Percentiles rank a stretch among this genome's conserved stretches.
These are phyloP conservation scores for Syngnathus typhle DNA, from an alignment of 2,113 vertebrate genomes.

Conservation along the genomic window DNA sequence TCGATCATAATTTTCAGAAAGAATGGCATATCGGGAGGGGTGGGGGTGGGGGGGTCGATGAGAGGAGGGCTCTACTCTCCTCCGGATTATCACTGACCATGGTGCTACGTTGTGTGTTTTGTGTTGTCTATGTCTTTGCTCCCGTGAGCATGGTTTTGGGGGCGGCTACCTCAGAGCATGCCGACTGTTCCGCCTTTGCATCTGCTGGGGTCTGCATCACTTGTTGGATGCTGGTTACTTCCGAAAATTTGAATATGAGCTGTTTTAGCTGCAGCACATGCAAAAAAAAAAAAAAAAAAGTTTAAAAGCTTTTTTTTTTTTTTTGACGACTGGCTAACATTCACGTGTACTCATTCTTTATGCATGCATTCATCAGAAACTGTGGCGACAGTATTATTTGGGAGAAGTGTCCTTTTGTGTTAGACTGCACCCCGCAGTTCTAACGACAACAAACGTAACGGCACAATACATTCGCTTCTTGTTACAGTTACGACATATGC, in stretches of 20 bases:
- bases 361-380: background rate
- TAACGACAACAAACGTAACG: background rate
- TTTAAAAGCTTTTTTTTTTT: background rate
- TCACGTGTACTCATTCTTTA: background rate
- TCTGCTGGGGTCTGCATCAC: background rate
- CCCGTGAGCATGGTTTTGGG: constrained; percentile 33
- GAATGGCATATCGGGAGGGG: constrained; percentile 11
- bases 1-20: constrained; percentile 24
- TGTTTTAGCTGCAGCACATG: constrained; percentile 7
- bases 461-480: background rate
- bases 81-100: constrained; percentile 61
- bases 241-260: background rate
- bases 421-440: background rate
- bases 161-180: constrained; percentile 76
- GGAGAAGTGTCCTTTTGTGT: background rate
- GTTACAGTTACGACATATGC: background rate
- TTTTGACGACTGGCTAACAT: background rate
- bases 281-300: background rate
- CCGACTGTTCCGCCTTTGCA: constrained; percentile 21
- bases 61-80: constrained; percentile 24
- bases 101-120: constrained; percentile 81
- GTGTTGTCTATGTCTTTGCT: constrained; percentile 63
- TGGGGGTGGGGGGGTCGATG: constrained; percentile 6
- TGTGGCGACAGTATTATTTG: background rate
- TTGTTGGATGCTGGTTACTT: background rate